These are phyloP conservation scores for Ursus arctos DNA, from an alignment of 2,113 vertebrate genomes.

Conservation along the genomic window DNA sequence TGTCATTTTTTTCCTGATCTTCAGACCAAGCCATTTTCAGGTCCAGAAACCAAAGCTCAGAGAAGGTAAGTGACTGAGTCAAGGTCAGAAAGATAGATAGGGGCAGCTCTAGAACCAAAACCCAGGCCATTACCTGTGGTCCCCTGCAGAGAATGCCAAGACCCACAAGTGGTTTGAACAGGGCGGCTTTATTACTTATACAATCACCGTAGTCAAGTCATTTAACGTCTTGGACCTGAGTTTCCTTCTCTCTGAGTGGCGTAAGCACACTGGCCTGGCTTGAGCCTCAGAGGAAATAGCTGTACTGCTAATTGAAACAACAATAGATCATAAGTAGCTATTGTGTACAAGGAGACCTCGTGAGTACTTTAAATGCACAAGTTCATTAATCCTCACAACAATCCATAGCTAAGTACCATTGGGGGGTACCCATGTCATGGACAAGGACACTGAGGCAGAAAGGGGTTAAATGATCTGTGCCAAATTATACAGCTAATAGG, in stretches of 20 bases:
- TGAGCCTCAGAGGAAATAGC: neutral
- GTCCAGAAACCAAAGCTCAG: neutral
- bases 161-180: neutral
- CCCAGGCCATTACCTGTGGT: neutral
- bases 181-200: neutral
- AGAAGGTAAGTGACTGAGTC: neutral
- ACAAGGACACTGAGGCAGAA: neutral
- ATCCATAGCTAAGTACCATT: neutral
- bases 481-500: neutral
- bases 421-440: neutral
- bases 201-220: neutral
- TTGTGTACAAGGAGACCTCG: neutral
- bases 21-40: neutral
- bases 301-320: neutral
- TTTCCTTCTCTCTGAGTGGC: neutral
- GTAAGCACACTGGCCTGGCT: neutral
- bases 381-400: neutral
- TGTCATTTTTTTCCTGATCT: neutral
- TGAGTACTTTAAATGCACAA: neutral
- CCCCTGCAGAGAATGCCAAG: too few species aligned
- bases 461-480: neutral
- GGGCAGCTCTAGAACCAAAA: neutral
- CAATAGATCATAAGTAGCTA: accelerated
- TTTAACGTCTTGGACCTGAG: neutral
- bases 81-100: too few species aligned